phyloP scores from a whole-genome alignment of 2,888 invertebrate genomes.

The Sialis lutaria region DNA sequence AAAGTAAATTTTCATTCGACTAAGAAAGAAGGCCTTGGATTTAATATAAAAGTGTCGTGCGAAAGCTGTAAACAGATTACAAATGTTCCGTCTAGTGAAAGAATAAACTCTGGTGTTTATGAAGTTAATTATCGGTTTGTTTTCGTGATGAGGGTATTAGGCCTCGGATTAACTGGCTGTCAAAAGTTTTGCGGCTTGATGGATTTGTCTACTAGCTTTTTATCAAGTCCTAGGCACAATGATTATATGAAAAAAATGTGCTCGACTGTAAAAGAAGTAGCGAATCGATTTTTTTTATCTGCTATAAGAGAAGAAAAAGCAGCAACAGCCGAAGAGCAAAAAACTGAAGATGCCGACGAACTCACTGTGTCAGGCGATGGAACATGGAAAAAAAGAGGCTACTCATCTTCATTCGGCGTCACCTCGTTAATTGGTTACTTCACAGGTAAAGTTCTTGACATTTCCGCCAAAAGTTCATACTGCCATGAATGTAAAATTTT shows the following conservation, averaged over 20 bases:
- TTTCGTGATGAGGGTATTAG: conserved; percentile 9
- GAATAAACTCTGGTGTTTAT: conserved; percentile 9
- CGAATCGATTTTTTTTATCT: conserved; percentile 5
- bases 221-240: conserved; percentile 9
- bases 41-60: conserved; percentile 10
- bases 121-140: conserved; percentile 10
- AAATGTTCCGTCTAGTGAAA: conserved; percentile 10
- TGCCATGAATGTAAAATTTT: not conserved
- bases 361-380: conserved; percentile 1
- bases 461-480: not conserved
- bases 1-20: conserved; percentile 8
- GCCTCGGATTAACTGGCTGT: conserved; percentile 8
- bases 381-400: conserved; percentile 1
- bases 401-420: not conserved
- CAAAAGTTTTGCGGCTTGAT: conserved; percentile 8
- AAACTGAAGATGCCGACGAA: conserved; percentile 4
- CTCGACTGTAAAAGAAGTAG: conserved; percentile 2
- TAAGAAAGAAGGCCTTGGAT: conserved; percentile 9
- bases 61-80: conserved; percentile 9
- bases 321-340: not conserved
- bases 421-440: not conserved
- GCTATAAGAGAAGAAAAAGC: conserved; percentile 8
- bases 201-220: conserved; percentile 8
- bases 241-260: conserved; percentile 4
- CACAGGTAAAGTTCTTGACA: conserved; percentile 4